Evolutionary conservation across 2,888 invertebrate genomes (phyloP).

Genomic region (Calliopum simillimum): DNA sequence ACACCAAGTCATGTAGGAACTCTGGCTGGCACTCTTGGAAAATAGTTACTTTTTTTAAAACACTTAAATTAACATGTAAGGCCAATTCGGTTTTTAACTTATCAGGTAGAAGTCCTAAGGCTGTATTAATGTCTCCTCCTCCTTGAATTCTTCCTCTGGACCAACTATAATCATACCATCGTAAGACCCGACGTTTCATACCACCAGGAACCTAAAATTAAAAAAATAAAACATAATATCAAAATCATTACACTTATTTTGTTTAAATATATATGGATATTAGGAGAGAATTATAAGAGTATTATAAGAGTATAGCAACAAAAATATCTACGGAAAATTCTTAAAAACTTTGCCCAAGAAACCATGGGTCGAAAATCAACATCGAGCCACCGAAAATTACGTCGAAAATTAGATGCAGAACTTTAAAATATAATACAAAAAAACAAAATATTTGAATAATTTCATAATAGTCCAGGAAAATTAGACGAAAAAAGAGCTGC

Average conservation of each 20-base stretch:
- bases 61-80: constrained; percentile 93
- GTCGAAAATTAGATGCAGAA: too few species aligned
- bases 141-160: constrained; percentile 95
- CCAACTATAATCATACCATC: constrained; percentile 99
- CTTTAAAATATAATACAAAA: too few species aligned
- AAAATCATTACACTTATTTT: background rate
- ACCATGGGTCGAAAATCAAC: too few species aligned
- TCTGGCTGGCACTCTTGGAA: constrained; percentile 98
- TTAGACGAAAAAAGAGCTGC: too few species aligned
- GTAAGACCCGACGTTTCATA: constrained; percentile 93
- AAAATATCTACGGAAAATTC: background rate
- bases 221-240: background rate
- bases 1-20: constrained; percentile 94
- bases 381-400: too few species aligned
- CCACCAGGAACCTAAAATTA: constrained; percentile 78
- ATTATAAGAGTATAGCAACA: background rate
- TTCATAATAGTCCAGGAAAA: too few species aligned
- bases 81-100: constrained; percentile 97
- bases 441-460: too few species aligned
- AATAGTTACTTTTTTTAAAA: constrained; percentile 95
- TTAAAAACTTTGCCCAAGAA: too few species aligned
- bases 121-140: constrained; percentile 95
- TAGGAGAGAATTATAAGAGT: background rate
- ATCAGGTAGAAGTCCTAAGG: constrained; percentile 91
- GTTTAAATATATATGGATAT: background rate